phyloP scores from a whole-genome alignment of 2,113 vertebrate genomes.

The Hiodon tergisus region DNA sequence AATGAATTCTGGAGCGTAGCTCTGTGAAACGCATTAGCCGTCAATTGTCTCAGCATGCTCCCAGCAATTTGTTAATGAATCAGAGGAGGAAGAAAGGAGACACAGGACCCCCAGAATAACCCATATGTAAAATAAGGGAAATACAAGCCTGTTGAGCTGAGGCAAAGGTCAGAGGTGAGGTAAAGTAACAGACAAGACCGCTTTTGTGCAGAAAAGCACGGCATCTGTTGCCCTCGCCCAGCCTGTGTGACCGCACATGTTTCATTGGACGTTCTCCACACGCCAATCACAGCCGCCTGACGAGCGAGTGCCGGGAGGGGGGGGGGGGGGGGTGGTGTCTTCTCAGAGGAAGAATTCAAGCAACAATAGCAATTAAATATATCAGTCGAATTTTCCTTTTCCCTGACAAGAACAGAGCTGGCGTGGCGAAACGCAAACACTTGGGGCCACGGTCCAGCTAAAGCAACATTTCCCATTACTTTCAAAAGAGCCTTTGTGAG shows the following conservation, averaged over 20 bases:
- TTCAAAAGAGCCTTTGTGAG: background rate
- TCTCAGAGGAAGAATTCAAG: constrained; percentile 24
- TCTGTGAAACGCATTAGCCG: constrained; percentile 49
- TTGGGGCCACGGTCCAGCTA: background rate
- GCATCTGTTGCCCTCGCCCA: constrained; percentile 58
- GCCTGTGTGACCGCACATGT: constrained; percentile 46
- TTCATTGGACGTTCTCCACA: constrained; percentile 37
- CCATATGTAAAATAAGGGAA: constrained; percentile 37
- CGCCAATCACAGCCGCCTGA: constrained; percentile 35
- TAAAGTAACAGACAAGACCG: constrained; percentile 30
- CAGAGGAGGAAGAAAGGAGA: constrained; percentile 29
- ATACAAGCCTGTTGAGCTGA: constrained; percentile 37
- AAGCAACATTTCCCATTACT: background rate
- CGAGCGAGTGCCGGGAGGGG: constrained; percentile 29
- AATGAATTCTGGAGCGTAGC: constrained; percentile 23
- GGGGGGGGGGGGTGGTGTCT: constrained; percentile 27
- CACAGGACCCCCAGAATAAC: constrained; percentile 27
- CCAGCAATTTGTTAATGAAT: constrained; percentile 42
- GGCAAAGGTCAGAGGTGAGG: constrained; percentile 37
- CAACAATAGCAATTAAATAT: constrained; percentile 48
- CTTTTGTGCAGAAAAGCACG: constrained; percentile 41
- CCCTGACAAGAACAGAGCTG: constrained; percentile 17
- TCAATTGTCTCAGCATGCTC: constrained; percentile 40
- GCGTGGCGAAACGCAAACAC: background rate
- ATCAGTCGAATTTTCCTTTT: constrained; percentile 21